phyloP scores from a whole-genome alignment of 2,113 vertebrate species.

The Ancistrus triradiatus region DNA sequence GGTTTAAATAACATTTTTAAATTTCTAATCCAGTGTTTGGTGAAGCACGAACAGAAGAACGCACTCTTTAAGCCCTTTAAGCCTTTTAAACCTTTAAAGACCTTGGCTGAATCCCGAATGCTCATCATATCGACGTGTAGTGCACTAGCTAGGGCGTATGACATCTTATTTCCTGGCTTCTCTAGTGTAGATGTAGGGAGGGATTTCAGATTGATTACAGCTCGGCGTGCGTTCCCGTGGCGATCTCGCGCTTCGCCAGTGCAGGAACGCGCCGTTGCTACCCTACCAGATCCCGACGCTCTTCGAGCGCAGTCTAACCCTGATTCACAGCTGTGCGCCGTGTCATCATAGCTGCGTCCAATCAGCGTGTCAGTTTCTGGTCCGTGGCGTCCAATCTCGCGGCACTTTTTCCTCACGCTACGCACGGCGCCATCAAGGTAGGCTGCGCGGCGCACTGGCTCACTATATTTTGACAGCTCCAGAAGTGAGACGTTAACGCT shows the following conservation, averaged over 20 bases:
- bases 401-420: conserved; percentile 43
- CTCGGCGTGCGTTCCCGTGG: too few relatives aligned
- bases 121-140: background rate
- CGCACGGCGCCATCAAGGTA: conserved; percentile 57
- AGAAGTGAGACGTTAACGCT: conserved; percentile 67
- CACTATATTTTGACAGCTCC: conserved; percentile 72
- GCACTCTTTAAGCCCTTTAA: too few relatives aligned
- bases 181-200: background rate
- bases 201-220: background rate
- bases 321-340: background rate
- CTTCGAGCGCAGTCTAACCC: conserved; percentile 46
- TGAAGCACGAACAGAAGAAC: too few relatives aligned
- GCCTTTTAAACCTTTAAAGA: background rate
- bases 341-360: conserved; percentile 55
- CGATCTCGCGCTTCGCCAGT: background rate
- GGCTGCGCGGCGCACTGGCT: conserved; percentile 56
- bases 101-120: background rate
- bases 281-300: conserved; percentile 47
- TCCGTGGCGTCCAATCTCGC: background rate
- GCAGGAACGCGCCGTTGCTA: conserved; percentile 38
- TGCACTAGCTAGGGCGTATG: background rate
- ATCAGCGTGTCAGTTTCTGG: conserved; percentile 14
- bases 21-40: too few relatives aligned
- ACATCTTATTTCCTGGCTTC: background rate
- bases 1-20: too few relatives aligned